phyloP scores from a whole-genome alignment of 2,797 vertebrate species.

The Coilia nasus region DNA sequence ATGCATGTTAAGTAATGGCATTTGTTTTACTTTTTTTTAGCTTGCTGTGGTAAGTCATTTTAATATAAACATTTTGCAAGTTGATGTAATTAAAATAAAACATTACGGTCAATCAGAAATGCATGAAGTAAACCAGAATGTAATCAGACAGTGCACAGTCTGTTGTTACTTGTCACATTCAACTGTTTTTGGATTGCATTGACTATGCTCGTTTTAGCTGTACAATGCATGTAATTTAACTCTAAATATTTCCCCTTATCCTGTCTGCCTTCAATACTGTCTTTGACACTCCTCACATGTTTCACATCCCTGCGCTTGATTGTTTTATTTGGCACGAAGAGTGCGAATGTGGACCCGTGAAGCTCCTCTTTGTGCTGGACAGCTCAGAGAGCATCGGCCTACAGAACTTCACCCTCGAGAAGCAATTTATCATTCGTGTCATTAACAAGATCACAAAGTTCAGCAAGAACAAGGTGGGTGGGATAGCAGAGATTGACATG shows the following conservation, averaged over 20 bases:
- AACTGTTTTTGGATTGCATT: neutral
- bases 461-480: conserved; percentile 23
- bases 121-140: neutral
- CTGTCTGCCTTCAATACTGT: neutral
- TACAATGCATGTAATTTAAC: neutral
- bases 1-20: neutral
- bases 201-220: neutral
- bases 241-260: neutral
- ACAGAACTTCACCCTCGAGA: conserved; percentile 55
- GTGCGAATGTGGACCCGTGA: conserved; percentile 48
- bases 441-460: conserved; percentile 56
- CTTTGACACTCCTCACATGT: neutral
- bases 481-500: neutral
- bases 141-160: neutral
- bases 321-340: conserved; percentile 26
- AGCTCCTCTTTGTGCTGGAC: conserved; percentile 55
- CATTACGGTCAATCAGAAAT: neutral
- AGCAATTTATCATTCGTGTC: conserved; percentile 56
- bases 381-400: conserved; percentile 57
- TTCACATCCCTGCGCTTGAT: too few relatives aligned
- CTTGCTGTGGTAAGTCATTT: conserved; percentile 56
- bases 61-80: neutral
- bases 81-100: neutral
- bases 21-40: conserved; percentile 43
- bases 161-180: neutral